These are phyloP conservation scores for Argentina silus DNA, from an alignment of 2,797 vertebrate species.

Conservation along the genomic window DNA sequence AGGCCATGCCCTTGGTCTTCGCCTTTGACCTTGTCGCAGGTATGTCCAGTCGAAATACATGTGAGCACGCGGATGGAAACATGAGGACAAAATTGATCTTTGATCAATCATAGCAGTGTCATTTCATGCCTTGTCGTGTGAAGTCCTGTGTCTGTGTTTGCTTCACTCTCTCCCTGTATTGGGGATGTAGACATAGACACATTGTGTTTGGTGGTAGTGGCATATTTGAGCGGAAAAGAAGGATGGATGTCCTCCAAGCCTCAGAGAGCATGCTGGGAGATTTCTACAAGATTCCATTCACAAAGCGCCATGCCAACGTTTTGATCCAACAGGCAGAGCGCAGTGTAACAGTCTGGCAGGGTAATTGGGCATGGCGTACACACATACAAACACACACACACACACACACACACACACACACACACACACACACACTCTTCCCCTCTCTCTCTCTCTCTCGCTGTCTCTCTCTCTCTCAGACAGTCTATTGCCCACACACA, in stretches of 20 bases:
- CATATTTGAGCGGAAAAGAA: conserved; percentile 23
- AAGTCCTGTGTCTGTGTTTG: not conserved
- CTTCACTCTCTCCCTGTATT: not conserved
- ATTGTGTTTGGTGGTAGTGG: not conserved
- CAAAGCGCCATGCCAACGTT: conserved; percentile 58
- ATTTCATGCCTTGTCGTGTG: no score
- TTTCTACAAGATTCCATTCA: conserved; percentile 62
- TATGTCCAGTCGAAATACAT: no score
- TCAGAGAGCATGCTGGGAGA: conserved; percentile 54
- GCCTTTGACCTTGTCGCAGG: no score
- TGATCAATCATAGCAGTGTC: no score
- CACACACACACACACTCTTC: not conserved
- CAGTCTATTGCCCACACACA: no score
- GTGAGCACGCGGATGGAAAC: no score
- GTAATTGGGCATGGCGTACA: conserved; percentile 52
- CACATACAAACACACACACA: conserved; percentile 7
- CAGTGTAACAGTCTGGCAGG: conserved; percentile 65
- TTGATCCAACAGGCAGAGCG: conserved; percentile 65
- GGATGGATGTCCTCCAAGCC: conserved; percentile 58
- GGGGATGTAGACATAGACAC: not conserved
- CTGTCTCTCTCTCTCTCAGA: not conserved
- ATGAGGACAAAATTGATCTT: no score
- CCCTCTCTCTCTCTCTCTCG: conserved; percentile 4
- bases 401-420: conserved; percentile 2
- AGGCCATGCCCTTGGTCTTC: no score